phyloP scores from a whole-genome alignment of 1,140 invertebrate genomes.

The Ceratitis capitata region DNA sequence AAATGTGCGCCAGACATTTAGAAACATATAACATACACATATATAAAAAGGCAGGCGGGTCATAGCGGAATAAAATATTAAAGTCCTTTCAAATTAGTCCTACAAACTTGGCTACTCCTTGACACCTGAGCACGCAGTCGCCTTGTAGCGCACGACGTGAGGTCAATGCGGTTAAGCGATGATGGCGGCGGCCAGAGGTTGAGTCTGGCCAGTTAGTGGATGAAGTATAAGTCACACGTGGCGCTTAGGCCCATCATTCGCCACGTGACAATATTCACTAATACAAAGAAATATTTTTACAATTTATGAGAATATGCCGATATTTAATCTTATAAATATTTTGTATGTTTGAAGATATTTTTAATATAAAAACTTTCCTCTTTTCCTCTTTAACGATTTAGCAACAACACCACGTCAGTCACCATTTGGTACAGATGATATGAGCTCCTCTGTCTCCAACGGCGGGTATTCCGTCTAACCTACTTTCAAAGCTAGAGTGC shows the following conservation, averaged over 20 bases:
- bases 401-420: no score
- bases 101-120: constrained; percentile 34
- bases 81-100: background rate
- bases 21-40: no score
- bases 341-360: no score
- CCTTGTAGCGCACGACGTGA: constrained; percentile 43
- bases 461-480: no score
- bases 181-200: background rate
- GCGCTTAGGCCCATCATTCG: background rate
- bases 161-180: constrained; percentile 44
- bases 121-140: constrained; percentile 44
- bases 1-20: no score
- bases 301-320: no score
- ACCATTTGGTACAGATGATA: no score
- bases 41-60: background rate
- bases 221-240: background rate
- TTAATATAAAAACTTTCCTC: no score
- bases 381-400: no score
- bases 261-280: background rate
- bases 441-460: no score
- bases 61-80: constrained; percentile 13
- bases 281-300: background rate
- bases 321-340: no score
- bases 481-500: no score
- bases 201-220: background rate